Conservation (phyloP, 2,888 invertebrate genomes). For the Morpho deidamia region DNA sequence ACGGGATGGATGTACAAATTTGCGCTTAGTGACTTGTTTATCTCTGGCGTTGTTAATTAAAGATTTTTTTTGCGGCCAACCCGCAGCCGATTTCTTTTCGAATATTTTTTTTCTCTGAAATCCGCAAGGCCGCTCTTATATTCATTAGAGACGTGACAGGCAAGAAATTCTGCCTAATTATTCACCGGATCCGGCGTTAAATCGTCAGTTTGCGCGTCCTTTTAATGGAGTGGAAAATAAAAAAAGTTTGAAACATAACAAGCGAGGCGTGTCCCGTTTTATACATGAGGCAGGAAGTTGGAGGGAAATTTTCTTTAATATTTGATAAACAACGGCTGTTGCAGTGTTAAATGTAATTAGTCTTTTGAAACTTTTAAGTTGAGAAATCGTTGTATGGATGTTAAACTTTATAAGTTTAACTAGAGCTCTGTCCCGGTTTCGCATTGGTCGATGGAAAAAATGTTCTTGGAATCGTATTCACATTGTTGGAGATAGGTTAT, state of each 20-base stretch:
- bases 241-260: constrained; percentile 68
- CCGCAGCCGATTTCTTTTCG: constrained; percentile 56
- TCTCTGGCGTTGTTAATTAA: constrained; percentile 61
- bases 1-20: constrained; percentile 67
- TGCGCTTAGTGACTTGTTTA: constrained; percentile 70
- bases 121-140: constrained; percentile 53
- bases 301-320: constrained; percentile 38
- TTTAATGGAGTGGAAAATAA: constrained; percentile 68
- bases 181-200: constrained; percentile 66
- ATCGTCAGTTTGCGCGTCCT: constrained; percentile 58
- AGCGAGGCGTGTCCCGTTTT: constrained; percentile 62
- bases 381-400: constrained; percentile 1
- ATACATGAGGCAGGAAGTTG: constrained; percentile 63
- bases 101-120: constrained; percentile 36
- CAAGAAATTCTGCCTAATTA: constrained; percentile 73
- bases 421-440: too few relatives aligned
- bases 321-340: constrained; percentile 51
- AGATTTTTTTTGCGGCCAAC: constrained; percentile 47
- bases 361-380: constrained; percentile 7
- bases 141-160: constrained; percentile 73
- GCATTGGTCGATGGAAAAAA: too few relatives aligned
- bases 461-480: too few relatives aligned
- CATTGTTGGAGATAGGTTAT: too few relatives aligned
- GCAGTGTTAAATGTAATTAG: constrained; percentile 27
- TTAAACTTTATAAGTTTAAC: neutral